Percentiles rank a stretch among this genome's conserved stretches.
These are phyloP conservation scores for Copsychus sechellarum DNA, from an alignment of 2,113 vertebrate species.

Conservation along the genomic window DNA sequence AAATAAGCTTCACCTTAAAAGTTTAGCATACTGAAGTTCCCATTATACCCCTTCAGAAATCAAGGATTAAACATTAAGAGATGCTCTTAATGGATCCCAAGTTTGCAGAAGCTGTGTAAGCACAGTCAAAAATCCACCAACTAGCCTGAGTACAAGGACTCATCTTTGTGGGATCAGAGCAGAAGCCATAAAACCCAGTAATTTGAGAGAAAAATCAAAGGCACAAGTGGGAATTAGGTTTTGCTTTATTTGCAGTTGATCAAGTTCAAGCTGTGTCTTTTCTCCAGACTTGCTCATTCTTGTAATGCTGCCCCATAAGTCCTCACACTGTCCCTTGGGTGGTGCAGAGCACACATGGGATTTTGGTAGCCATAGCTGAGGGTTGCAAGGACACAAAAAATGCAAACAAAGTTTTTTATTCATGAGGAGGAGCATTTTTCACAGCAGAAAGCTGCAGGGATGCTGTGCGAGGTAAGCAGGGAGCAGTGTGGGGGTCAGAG, in stretches of 20 bases:
- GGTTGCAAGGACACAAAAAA: not conserved
- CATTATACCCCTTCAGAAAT: not conserved
- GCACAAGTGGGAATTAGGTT: not conserved
- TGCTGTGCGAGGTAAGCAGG: not conserved
- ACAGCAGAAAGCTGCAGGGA: not conserved
- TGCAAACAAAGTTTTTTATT: not conserved
- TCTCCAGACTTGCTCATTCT: not conserved
- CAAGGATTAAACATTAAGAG: not conserved
- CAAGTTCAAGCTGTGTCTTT: not conserved
- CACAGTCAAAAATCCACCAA: not conserved
- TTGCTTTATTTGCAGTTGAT: not conserved
- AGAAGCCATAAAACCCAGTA: not conserved
- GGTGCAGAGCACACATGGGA: accelerated
- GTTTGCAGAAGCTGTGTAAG: not conserved
- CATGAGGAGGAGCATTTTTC: not conserved
- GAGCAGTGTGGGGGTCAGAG: not conserved
- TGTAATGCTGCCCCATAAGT: not conserved
- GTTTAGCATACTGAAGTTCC: not conserved
- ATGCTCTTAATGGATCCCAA: not conserved
- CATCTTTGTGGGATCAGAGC: not conserved
- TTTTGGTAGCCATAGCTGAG: not conserved
- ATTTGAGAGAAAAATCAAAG: not conserved
- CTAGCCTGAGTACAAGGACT: not conserved
- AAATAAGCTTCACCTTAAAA: not conserved
- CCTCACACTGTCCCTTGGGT: not conserved